Evolutionary conservation across 2,888 invertebrate species (phyloP), one percentile per base, ranked within the genome.

Genomic region (Zhengitettix transpicula): DNA sequence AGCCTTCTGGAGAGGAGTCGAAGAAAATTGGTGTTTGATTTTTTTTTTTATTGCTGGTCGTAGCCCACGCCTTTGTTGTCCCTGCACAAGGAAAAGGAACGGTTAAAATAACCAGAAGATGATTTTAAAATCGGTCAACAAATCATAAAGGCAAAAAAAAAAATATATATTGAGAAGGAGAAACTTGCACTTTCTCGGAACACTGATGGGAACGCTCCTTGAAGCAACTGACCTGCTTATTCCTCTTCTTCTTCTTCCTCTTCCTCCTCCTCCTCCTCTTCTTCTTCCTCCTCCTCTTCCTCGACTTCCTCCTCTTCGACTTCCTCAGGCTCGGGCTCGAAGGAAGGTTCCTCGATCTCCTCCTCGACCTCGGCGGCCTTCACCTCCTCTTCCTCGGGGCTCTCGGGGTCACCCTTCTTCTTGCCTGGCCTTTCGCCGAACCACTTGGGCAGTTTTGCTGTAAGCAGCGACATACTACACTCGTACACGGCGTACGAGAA

Each of bases 371-470:
- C 84, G 66, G 81, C 83, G 79, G 88, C 88, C 71, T 85, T 84
- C 73, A 88, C 88, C 71, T 90, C 90, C 74, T 91, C 92, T 68
- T 90, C 93, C 70, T 92, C 93, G 64, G 93, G 93, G 70, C 91
- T 87, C 67, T 92, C 92, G 66, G 84, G 84, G 66, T 89, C 92
- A 66, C 87, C 91, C 74, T 84, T 75, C 81, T 91, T 93, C 77
- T 90, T 92, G 81, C 92, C 92, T 67, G 92, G 92, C 77, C 92
- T 82, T 78, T 93, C 93, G 70, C 93, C 92, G 82, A 92, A 92
- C 93, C 93, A 93, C 77, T 92, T 93, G 69, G 92, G 92, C 77
- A 93, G 80, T 81, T 87, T 86, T 80, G 91, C 93, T 92, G 74
- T 71, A 16, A 15, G 51, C 28, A 28, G 28, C 28, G 28, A 28